phyloP scores from a whole-genome alignment of 2,797 vertebrate genomes.

The Myotis pilosus region DNA sequence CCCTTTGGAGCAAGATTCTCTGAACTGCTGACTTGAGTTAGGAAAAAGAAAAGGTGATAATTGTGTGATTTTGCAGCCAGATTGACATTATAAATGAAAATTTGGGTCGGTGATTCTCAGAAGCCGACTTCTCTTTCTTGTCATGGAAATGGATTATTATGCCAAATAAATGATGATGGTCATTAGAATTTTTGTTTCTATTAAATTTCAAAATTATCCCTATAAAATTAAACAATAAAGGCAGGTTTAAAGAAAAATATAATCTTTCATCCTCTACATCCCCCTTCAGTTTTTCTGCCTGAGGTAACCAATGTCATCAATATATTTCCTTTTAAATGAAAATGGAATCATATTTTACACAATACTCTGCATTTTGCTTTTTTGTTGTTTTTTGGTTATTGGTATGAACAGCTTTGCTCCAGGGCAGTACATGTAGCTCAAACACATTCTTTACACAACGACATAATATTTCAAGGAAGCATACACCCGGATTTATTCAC shows the following conservation, averaged over 20 bases:
- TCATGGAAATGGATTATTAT: neutral
- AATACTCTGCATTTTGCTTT: neutral
- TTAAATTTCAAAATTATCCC: neutral
- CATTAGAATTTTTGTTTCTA: neutral
- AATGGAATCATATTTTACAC: neutral
- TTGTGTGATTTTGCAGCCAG: neutral
- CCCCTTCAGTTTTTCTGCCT: neutral
- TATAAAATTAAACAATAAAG: neutral
- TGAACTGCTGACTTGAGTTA: constrained; percentile 19
- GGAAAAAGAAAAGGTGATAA: constrained; percentile 30
- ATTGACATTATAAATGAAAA: constrained; percentile 48
- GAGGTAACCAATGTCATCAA: neutral
- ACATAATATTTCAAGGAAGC: neutral
- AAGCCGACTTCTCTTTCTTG: neutral
- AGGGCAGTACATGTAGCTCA: neutral
- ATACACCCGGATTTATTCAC: neutral
- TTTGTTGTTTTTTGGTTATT: neutral
- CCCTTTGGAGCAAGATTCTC: neutral
- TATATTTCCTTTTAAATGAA: neutral
- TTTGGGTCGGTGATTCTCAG: neutral
- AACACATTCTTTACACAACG: neutral
- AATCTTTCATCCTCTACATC: neutral
- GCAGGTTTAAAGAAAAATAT: neutral
- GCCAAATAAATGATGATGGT: neutral
- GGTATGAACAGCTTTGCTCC: neutral